phyloP scores from a whole-genome alignment of 2,113 vertebrate species.

The Seriola aureovittata region DNA sequence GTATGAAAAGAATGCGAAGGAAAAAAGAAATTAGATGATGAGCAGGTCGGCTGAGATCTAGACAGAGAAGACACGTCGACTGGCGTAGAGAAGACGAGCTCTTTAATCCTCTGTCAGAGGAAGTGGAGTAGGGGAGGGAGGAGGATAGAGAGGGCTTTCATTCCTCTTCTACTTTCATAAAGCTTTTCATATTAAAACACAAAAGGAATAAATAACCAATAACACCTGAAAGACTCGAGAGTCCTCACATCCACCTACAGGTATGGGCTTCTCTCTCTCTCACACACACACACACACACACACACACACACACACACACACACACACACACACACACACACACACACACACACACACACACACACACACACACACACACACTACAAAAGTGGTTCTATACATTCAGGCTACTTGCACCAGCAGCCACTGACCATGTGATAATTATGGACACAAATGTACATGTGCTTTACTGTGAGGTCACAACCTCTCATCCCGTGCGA shows the following conservation, averaged over 20 bases:
- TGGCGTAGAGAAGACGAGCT: background rate
- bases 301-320: background rate
- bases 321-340: background rate
- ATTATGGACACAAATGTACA: background rate
- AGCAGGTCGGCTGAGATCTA: slow-evolving; percentile 36
- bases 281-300: too few relatives aligned
- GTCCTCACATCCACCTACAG: background rate
- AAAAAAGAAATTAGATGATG: background rate
- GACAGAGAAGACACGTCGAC: slow-evolving; percentile 1
- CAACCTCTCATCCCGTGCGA: background rate
- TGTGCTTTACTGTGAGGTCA: background rate
- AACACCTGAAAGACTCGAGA: slow-evolving; percentile 8
- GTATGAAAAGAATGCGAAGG: background rate
- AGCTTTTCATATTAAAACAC: slow-evolving; percentile 22
- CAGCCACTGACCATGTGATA: background rate
- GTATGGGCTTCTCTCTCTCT: background rate
- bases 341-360: too few relatives aligned
- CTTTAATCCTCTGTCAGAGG: slow-evolving; percentile 59
- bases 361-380: background rate
- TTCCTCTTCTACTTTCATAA: slow-evolving; percentile 26
- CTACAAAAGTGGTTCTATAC: background rate
- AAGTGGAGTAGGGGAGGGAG: background rate
- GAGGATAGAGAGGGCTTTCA: slow-evolving; percentile 11
- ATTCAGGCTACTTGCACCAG: background rate
- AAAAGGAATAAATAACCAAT: slow-evolving; percentile 20